Evolutionary conservation across 1,140 invertebrate species (phyloP).

Genomic region (Pseudomyrmex gracilis): DNA sequence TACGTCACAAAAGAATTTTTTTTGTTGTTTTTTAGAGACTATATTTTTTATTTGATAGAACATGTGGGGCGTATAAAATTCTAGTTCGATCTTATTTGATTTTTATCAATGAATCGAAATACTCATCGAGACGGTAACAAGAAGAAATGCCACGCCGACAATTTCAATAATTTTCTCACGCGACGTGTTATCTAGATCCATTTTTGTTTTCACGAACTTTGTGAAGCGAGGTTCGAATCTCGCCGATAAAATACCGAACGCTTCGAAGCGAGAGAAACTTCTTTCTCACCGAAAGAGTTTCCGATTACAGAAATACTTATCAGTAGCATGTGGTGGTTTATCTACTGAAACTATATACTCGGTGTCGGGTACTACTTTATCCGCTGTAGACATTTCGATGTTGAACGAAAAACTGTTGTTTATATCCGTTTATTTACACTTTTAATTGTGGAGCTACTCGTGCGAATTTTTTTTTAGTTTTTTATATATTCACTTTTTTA

Average conservation of each 20-base stretch:
- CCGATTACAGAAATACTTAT: neutral
- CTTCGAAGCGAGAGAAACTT: neutral
- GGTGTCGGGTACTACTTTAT: no score
- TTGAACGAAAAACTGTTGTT: no score
- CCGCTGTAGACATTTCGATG: no score
- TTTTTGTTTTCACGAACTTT: no score
- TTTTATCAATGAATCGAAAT: slow-evolving; percentile 1
- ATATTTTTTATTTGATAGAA: no score
- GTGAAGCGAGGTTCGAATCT: no score
- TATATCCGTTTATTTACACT: neutral
- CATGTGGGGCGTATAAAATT: no score
- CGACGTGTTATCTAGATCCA: neutral
- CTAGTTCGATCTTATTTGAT: neutral
- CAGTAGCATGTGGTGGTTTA: neutral
- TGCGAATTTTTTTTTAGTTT: no score
- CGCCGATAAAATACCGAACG: slow-evolving; percentile 14
- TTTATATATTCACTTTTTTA: no score
- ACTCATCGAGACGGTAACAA: no score
- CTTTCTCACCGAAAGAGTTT: neutral
- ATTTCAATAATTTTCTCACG: neutral
- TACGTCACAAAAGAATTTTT: no score
- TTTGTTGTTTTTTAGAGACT: no score
- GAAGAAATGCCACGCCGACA: neutral
- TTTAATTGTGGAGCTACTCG: neutral
- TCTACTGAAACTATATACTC: neutral